Conservation (phyloP, 2,888 invertebrate genomes). For the Leucophenga montana region DNA sequence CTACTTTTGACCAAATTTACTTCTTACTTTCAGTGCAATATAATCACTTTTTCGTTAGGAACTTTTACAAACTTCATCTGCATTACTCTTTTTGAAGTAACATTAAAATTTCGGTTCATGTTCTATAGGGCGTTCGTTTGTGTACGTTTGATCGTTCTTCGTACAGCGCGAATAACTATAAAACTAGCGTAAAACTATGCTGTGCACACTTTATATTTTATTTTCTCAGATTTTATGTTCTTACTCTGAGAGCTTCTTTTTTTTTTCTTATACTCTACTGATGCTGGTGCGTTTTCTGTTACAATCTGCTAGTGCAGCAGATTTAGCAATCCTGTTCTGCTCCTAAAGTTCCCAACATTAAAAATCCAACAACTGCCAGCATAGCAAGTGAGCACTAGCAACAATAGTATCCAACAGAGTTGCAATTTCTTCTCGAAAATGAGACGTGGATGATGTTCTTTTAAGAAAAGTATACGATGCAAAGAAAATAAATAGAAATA, state of each 20-base stretch:
- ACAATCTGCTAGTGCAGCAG: constrained; percentile 54
- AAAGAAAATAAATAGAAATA: constrained; percentile 15
- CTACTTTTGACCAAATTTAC: constrained; percentile 47
- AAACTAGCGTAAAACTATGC: constrained; percentile 57
- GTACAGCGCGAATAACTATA: constrained; percentile 44
- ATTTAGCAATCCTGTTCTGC: constrained; percentile 56
- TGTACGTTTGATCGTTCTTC: background rate
- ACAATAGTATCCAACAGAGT: constrained; percentile 49
- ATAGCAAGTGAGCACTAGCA: constrained; percentile 17
- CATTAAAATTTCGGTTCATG: constrained; percentile 64
- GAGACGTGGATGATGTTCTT: constrained; percentile 8
- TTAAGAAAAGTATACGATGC: background rate
- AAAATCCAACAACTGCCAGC: constrained; percentile 51
- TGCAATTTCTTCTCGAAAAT: constrained; percentile 50
- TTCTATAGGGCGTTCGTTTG: constrained; percentile 32
- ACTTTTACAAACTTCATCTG: constrained; percentile 63
- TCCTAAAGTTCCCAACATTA: constrained; percentile 61
- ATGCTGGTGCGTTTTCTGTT: constrained; percentile 36
- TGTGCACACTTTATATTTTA: constrained; percentile 56
- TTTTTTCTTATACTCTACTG: too few species aligned
- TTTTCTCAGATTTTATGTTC: constrained; percentile 30
- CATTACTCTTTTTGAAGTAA: constrained; percentile 63
- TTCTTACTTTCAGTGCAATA: constrained; percentile 51
- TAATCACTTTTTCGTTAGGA: constrained; percentile 47
- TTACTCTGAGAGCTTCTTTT: too few species aligned